Percentiles rank a stretch among this genome's conserved stretches.
These are phyloP conservation scores for Rhagologus leucostigma DNA, from an alignment of 2,113 vertebrate species.

Conservation along the genomic window DNA sequence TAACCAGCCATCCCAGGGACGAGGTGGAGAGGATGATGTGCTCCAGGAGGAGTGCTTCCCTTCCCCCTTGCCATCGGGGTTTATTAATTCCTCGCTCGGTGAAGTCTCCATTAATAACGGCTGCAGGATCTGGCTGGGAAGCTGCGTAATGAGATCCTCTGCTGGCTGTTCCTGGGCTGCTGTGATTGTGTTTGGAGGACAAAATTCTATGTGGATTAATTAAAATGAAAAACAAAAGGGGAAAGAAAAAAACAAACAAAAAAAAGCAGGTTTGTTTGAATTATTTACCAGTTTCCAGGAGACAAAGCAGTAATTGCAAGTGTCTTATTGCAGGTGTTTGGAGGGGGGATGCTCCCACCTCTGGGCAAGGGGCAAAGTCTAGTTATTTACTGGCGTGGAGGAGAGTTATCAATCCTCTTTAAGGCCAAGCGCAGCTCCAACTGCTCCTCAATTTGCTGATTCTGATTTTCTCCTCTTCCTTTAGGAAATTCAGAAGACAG, in stretches of 20 bases:
- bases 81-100: not conserved
- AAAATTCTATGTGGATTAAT: slow-evolving; percentile 64
- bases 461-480: not conserved
- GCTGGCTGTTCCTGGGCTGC: slow-evolving; percentile 32
- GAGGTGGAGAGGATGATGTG: not conserved
- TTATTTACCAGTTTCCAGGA: slow-evolving; percentile 64
- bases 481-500: not conserved
- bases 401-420: not conserved
- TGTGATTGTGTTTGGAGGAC: not conserved
- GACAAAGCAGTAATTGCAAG: slow-evolving; percentile 17
- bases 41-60: not conserved
- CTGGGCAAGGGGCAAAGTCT: not conserved
- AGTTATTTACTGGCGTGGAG: slow-evolving; percentile 7
- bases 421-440: not conserved
- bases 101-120: slow-evolving; percentile 38
- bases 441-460: not conserved
- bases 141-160: slow-evolving; percentile 10
- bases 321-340: not conserved
- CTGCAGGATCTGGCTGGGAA: not conserved
- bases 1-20: not conserved
- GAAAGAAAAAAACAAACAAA: not conserved
- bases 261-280: not conserved
- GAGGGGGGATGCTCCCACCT: not conserved
- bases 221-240: slow-evolving; percentile 55
- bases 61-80: not conserved